Percentiles rank a stretch among this genome's conserved stretches.
These are phyloP conservation scores for Barypeithes pellucidus DNA, from an alignment of 2,888 invertebrate genomes.

Conservation along the genomic window DNA sequence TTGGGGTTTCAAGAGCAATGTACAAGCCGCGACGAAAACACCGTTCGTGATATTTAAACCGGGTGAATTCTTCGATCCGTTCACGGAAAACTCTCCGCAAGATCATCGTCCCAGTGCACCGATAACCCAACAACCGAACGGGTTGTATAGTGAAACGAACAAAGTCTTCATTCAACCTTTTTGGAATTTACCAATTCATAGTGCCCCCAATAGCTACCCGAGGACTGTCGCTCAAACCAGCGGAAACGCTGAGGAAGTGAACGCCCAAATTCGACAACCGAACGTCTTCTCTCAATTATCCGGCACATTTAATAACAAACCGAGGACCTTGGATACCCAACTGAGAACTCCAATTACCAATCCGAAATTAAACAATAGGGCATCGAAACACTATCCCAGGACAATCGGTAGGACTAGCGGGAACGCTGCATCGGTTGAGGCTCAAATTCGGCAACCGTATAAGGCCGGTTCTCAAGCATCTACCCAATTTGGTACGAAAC, in stretches of 20 bases:
- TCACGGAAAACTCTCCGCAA: conserved; percentile 21
- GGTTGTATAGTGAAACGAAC: conserved; percentile 1
- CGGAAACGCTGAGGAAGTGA: conserved; percentile 31
- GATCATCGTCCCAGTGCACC: conserved; percentile 33
- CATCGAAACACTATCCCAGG: conserved; percentile 3
- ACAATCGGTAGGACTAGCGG: conserved; percentile 38
- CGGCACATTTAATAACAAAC: not conserved
- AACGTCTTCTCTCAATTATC: not conserved
- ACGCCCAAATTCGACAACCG: conserved; percentile 42
- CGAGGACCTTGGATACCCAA: not conserved
- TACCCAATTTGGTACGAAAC: not conserved
- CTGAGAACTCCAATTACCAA: not conserved
- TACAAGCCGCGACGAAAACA: not conserved
- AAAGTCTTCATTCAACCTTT: conserved; percentile 14
- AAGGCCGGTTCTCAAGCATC: not conserved
- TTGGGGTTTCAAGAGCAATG: conserved; percentile 9
- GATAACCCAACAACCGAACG: conserved; percentile 6
- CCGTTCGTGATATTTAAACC: conserved; percentile 34
- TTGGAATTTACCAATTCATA: not conserved
- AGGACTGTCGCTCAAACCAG: conserved; percentile 36
- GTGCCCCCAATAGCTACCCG: not conserved
- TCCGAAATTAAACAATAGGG: not conserved
- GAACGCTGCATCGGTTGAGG: conserved; percentile 5
- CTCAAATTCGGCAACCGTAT: conserved; percentile 2
- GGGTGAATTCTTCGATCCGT: conserved; percentile 46